Evolutionary conservation across 2,888 invertebrate species (phyloP), one percentile per base, ranked within the genome.

Genomic region (Artemia sinica): DNA sequence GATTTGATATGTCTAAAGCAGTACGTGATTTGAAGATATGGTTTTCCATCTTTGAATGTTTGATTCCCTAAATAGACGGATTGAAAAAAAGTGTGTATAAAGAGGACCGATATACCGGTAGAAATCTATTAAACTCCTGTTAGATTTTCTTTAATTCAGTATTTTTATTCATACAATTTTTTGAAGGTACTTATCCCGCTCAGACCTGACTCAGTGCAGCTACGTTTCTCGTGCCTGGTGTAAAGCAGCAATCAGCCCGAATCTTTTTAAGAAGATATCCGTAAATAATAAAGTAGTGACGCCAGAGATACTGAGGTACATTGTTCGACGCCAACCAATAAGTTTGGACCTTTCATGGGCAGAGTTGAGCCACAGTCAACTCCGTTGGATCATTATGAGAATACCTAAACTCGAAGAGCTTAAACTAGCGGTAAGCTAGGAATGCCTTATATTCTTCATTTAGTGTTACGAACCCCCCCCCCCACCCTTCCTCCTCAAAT

Each of bases 181-280:
- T 28, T 80, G 81, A 73, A 73, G 74, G 28, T 77, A 75, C 70
- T 74, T 82, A 67, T 72, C 75, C 14, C 74, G 75, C 14, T 72
- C 72, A 8, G 79, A 80, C 80, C 70, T 92, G 84, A 77, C 86
- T 84, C 74, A 75, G 3, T 79, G 80, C 72, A 76, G 80, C 74
- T 82, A 86, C 72, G 93, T 94, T 48, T 94, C 93, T 79, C 88
- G 89, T 77, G 83, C 86, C 0, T 95, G 94, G 93, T 87, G 91
- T 1, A 85, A 87, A 72, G 88, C 86, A 76, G 86, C 86, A 76
- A 83, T 91, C 75, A 89, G 91, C 76, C 88, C 91, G 5, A 81
- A 81, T 49, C 80, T 95, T 67, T 95, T 95, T 95, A 84, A 85
- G 74, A 83, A 80, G 69, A 87, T 94, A 84, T 87, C 90, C 76